A percentile compares a stretch with the other conserved stretches of the same genome.
These are phyloP conservation scores for Conomelus anceps DNA, from an alignment of 2,888 invertebrate genomes.

Conservation along the genomic window DNA sequence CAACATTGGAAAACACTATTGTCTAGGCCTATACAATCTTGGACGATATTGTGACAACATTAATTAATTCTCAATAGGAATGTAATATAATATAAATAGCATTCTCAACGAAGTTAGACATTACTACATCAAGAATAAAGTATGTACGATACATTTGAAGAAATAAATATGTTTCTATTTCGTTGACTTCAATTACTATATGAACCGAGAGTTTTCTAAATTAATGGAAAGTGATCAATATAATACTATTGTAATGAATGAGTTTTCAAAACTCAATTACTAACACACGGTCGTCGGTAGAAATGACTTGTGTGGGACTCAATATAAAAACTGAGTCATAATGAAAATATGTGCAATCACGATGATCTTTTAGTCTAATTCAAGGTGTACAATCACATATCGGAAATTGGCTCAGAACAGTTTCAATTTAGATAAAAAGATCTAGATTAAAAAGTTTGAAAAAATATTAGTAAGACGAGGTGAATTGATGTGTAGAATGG, in stretches of 20 bases:
- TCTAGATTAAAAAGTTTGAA: too few relatives aligned
- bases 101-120: neutral
- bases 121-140: neutral
- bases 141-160: too few relatives aligned
- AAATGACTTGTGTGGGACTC: neutral
- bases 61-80: neutral
- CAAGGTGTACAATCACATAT: neutral
- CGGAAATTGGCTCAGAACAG: neutral
- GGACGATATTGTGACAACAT: neutral
- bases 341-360: too few relatives aligned
- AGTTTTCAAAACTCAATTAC: neutral
- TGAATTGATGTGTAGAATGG: too few relatives aligned
- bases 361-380: too few relatives aligned
- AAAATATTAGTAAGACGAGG: too few relatives aligned
- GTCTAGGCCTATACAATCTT: neutral
- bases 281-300: too few relatives aligned
- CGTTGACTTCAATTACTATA: too few relatives aligned
- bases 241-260: neutral
- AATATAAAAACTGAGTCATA: too few relatives aligned
- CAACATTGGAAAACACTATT: neutral
- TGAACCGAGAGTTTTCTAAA: neutral
- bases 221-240: neutral
- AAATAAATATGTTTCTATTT: neutral
- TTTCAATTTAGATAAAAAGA: too few relatives aligned
- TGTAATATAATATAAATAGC: neutral